Evolutionary conservation across 2,888 invertebrate genomes (phyloP).

Genomic region (Cenopis cana): DNA sequence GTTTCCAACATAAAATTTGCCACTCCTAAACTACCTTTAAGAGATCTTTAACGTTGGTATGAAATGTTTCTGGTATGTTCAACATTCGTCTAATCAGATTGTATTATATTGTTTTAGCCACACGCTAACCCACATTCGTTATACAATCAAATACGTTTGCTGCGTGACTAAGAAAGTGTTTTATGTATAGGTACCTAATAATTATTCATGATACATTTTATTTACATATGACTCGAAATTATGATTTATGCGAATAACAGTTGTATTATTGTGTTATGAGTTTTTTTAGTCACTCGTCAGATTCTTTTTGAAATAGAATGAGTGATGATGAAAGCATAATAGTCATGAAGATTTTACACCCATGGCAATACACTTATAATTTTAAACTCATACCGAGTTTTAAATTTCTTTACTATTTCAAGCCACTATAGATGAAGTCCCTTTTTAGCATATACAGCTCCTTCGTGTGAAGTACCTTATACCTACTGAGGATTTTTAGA

Average conservation of each 20-base stretch:
- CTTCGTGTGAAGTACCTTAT: neutral
- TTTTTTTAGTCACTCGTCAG: no score
- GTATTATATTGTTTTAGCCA: conserved; percentile 36
- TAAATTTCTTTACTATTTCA: no score
- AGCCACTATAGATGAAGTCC: no score
- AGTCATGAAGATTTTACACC: no score
- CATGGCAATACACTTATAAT: no score
- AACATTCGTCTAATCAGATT: conserved; percentile 30
- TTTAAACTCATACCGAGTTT: no score
- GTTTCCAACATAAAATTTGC: no score
- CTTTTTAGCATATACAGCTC: neutral
- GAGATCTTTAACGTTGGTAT: neutral
- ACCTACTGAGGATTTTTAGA: neutral
- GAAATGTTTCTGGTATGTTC: conserved; percentile 9
- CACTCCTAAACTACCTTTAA: no score
- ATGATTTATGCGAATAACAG: conserved; percentile 9
- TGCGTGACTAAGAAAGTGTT: conserved; percentile 27
- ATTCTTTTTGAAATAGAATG: neutral
- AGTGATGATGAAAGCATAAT: neutral
- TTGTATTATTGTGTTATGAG: no score
- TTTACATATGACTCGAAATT: neutral
- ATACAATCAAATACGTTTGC: conserved; percentile 24
- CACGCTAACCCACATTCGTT: conserved; percentile 37
- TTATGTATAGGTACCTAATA: conserved; percentile 6
- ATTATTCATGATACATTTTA: conserved; percentile 28